These are phyloP conservation scores for Onychorhynchus coronatus DNA, from an alignment of 2,113 vertebrate species.

Conservation along the genomic window DNA sequence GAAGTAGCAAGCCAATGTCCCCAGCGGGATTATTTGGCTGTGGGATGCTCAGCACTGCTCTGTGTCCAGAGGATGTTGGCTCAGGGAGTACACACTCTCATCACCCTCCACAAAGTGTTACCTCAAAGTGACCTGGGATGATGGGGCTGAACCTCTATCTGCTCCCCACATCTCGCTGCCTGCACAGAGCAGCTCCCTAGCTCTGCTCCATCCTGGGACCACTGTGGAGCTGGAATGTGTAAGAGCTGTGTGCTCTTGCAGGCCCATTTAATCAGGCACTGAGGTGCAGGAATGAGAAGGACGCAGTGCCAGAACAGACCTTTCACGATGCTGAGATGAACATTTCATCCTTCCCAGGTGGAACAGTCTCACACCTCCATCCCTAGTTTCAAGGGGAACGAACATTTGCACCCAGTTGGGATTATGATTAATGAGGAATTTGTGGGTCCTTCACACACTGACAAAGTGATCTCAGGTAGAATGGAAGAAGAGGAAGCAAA, in stretches of 20 bases:
- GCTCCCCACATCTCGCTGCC: neutral
- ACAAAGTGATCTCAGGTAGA: neutral
- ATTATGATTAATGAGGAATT: neutral
- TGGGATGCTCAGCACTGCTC: neutral
- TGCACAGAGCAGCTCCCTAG: neutral
- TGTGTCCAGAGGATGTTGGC: neutral
- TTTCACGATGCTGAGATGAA: neutral
- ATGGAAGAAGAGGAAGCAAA: neutral
- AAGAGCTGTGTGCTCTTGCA: neutral
- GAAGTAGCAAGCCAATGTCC: fast-evolving
- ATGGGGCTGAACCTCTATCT: neutral
- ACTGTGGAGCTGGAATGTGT: fast-evolving
- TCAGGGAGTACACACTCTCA: neutral
- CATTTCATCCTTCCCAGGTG: neutral
- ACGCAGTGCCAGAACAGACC: neutral
- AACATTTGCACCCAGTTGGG: neutral
- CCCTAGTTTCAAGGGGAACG: neutral
- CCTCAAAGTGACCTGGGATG: neutral
- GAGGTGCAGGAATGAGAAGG: neutral
- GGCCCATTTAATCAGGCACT: neutral
- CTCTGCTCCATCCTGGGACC: neutral
- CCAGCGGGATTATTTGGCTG: fast-evolving
- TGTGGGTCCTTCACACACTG: neutral
- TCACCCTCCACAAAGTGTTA: neutral
- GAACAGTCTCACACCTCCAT: neutral